phyloP scores from a whole-genome alignment of 2,888 invertebrate genomes.

The Bugulina stolonifera region DNA sequence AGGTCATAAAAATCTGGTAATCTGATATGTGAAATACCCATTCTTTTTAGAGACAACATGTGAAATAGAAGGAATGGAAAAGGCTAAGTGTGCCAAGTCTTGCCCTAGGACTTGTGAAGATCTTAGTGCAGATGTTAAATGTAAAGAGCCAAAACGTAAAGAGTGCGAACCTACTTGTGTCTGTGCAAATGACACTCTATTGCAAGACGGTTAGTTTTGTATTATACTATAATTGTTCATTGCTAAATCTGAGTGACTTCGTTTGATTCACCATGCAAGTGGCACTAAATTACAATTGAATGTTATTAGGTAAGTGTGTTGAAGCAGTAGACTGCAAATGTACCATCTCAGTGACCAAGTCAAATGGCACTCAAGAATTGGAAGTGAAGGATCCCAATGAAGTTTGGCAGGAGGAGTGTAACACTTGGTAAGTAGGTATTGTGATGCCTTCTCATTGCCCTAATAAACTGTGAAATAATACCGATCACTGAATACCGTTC shows the following conservation, averaged over 20 bases:
- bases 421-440: not conserved
- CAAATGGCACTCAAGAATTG: not conserved
- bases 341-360: not conserved
- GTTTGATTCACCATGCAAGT: not conserved
- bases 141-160: not conserved
- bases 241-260: too few species aligned
- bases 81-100: not conserved
- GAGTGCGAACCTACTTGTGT: slow-evolving; percentile 2
- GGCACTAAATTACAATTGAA: not conserved
- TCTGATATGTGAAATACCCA: too few species aligned
- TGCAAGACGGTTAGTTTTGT: slow-evolving; percentile 11
- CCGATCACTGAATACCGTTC: too few species aligned
- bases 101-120: slow-evolving; percentile 10
- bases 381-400: not conserved
- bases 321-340: not conserved
- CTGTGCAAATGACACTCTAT: not conserved
- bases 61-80: not conserved
- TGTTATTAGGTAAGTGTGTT: slow-evolving; percentile 6
- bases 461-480: too few species aligned
- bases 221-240: not conserved
- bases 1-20: too few species aligned
- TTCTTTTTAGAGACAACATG: not conserved
- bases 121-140: not conserved
- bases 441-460: not conserved
- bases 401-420: not conserved